Evolutionary conservation across 1,140 invertebrate genomes (phyloP).

Genomic region (Battus philenor): DNA sequence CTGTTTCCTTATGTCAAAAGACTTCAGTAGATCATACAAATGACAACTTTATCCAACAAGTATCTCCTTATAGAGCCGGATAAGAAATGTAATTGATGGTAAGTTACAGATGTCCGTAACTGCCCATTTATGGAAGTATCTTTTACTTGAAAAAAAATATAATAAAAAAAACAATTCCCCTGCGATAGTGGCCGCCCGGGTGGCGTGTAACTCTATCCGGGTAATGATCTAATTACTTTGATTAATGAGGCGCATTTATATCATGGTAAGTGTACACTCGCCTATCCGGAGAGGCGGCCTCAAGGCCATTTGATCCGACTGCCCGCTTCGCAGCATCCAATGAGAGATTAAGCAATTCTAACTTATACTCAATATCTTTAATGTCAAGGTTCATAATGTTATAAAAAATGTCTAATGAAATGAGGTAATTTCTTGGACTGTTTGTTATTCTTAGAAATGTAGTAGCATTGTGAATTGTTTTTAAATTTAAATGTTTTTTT

Average conservation of each 20-base stretch:
- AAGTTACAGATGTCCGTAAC: conserved; percentile 13
- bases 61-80: no score
- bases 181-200: conserved; percentile 27
- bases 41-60: no score
- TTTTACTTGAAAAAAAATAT: conserved; percentile 3
- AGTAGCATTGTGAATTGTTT: neutral
- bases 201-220: conserved; percentile 47
- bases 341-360: neutral
- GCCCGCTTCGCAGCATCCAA: conserved; percentile 4
- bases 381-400: neutral
- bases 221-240: conserved; percentile 69
- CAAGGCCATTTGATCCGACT: conserved; percentile 26
- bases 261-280: conserved; percentile 45
- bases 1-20: no score
- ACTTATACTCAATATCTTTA: neutral
- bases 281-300: conserved; percentile 19
- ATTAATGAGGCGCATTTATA: conserved; percentile 67
- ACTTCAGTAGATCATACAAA: no score
- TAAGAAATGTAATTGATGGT: neutral
- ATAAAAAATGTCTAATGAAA: no score
- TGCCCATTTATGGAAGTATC: conserved; percentile 11
- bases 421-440: no score
- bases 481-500: no score
- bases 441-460: neutral
- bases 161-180: conserved; percentile 3